Conservation (phyloP, 2,113 vertebrate species). For the Mesocricetus auratus region DNA sequence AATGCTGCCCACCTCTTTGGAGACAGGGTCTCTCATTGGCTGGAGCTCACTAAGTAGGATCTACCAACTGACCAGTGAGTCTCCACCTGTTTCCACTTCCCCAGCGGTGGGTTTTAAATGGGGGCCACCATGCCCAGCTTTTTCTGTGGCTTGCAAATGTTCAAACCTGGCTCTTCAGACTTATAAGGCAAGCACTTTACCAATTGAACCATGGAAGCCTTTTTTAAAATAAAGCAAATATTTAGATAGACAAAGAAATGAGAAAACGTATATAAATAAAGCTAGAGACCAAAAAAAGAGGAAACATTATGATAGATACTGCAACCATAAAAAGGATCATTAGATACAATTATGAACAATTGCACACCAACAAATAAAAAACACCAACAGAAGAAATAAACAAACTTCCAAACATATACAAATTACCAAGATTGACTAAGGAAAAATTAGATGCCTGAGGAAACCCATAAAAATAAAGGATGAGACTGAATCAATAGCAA, state of each 20-base stretch:
- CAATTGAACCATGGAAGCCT: neutral
- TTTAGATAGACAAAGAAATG: neutral
- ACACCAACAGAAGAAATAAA: neutral
- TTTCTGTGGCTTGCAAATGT: neutral
- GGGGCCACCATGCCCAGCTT: neutral
- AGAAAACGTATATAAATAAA: neutral
- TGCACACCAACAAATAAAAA: neutral
- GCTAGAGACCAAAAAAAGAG: neutral
- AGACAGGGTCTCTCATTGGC: neutral
- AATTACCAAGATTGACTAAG: neutral
- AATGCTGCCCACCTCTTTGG: neutral
- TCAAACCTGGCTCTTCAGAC: neutral
- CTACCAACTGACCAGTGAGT: too few relatives aligned
- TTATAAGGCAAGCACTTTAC: neutral
- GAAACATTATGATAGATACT: neutral
- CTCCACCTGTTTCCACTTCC: neutral
- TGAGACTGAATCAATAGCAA: neutral
- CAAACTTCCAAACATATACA: neutral
- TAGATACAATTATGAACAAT: neutral
- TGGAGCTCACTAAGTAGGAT: neutral
- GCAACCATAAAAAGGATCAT: neutral
- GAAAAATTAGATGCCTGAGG: neutral
- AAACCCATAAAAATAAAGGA: neutral
- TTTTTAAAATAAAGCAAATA: neutral
- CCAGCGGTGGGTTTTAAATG: neutral